These are phyloP conservation scores for Pterobdella sp. DNA, from an alignment of 2,888 invertebrate genomes.

Conservation along the genomic window DNA sequence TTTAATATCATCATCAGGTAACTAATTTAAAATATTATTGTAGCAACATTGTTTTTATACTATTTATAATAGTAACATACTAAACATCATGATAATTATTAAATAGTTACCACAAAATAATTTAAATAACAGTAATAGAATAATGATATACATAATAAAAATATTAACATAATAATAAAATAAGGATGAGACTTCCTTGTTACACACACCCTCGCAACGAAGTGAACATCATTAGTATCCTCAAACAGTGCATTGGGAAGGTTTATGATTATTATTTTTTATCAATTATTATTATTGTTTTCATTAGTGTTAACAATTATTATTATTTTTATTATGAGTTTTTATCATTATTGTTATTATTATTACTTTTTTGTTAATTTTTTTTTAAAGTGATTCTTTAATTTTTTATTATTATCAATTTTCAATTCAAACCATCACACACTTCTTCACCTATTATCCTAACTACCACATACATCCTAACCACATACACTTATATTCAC, in stretches of 20 bases:
- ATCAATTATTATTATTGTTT: neutral
- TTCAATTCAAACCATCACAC: neutral
- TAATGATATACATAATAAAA: no score
- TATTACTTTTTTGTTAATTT: no score
- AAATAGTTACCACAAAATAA: no score
- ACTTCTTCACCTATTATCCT: neutral
- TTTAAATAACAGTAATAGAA: no score
- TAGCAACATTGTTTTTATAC: no score
- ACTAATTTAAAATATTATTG: no score
- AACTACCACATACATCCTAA: neutral
- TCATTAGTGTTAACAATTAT: neutral
- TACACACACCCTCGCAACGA: constrained; percentile 56
- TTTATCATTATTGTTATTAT: neutral
- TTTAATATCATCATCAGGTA: no score
- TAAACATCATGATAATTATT: no score
- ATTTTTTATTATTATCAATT: no score
- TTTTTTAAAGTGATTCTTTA: no score
- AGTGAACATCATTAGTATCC: constrained; percentile 78
- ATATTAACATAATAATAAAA: no score
- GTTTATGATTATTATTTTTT: constrained; percentile 22
- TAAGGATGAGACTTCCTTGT: constrained; percentile 50
- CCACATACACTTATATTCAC: neutral
- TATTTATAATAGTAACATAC: no score
- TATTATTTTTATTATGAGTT: neutral
- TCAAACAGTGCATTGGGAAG: constrained; percentile 72